A percentile compares a stretch with the other conserved stretches of the same genome.
These are phyloP conservation scores for Parnassius smintheus DNA, from an alignment of 2,888 invertebrate species.

Conservation along the genomic window DNA sequence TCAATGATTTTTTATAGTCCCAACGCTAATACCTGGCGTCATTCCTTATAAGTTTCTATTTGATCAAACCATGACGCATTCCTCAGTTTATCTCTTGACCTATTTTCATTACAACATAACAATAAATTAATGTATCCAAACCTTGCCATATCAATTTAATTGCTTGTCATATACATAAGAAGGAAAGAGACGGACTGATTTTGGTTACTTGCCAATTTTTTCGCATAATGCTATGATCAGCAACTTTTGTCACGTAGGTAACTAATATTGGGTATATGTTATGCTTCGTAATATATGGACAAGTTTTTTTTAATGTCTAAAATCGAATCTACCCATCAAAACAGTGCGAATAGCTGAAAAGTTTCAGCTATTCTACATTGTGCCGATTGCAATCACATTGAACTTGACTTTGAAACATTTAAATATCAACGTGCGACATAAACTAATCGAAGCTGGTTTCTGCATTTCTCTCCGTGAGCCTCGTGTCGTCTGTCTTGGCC, in stretches of 20 bases:
- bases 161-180: background rate
- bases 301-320: too few species aligned
- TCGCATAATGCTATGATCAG: background rate
- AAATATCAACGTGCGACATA: conserved; percentile 20
- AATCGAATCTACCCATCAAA: background rate
- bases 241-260: background rate
- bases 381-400: conserved; percentile 56
- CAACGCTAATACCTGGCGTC: conserved; percentile 1
- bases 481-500: conserved; percentile 9
- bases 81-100: conserved; percentile 30
- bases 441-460: conserved; percentile 7
- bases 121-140: conserved; percentile 22
- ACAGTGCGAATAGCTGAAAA: background rate
- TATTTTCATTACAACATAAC: conserved; percentile 24
- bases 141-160: conserved; percentile 31
- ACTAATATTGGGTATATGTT: background rate
- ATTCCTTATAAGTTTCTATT: conserved; percentile 22
- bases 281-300: too few species aligned
- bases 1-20: conserved; percentile 6
- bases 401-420: conserved; percentile 48
- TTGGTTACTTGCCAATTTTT: conserved; percentile 50
- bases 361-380: too few species aligned
- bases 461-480: conserved; percentile 3
- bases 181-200: conserved; percentile 42
- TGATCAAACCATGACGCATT: conserved; percentile 24